Base-by-base conservation (phyloP, 2,888 invertebrate genomes). In the Stenodema calcarata region DNA sequence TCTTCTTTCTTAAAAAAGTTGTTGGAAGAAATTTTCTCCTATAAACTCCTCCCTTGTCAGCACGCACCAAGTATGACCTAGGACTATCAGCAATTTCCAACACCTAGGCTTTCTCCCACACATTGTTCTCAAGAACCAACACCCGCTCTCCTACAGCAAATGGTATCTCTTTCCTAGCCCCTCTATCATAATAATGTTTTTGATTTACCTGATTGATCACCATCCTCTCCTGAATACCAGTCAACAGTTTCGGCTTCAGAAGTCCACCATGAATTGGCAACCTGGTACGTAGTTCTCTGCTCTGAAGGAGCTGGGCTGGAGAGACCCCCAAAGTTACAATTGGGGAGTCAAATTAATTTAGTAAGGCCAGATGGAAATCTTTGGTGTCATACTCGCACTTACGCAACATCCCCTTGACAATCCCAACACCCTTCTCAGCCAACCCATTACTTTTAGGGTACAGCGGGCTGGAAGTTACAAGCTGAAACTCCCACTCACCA, bases 381-480 rank as follows among this genome's bases (percentile, higher is more conserved):
- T 28, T 18, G 18, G 28, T n/a, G 28, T 50, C 81, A 27, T 54
- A 30, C 18, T 69, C 28, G 12, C 69, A 30, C 28, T 82, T 82
- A 9, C n/a, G 11, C 7, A 83, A 44, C 18, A 83, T 18, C 11
- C 35, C 18, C n/a, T 69, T 62, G 6, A 42, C 69, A 1, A 23
- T 83, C 18, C 28, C 28, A 7, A 70, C 70, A n/a, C 30, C 83
- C 28, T 18, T 18, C 16, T 83, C 73, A 18, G 83, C 70, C 35
- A 83, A 41, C 0, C 83, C 83, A 73, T 83, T 83, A 27, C 27
- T 27, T 18, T 14, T 69, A 12, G 83, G 83, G 28, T 83, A 83
- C 1, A 28, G 70, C 1, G 83, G 83, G 42, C 83, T 70, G 14
- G 70, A 83, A n/a, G 28, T 83, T 0, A 69, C 73, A 16, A 30